Evolutionary conservation across 1,140 invertebrate species (phyloP).

Genomic region (Drosophila pseudoobscura): DNA sequence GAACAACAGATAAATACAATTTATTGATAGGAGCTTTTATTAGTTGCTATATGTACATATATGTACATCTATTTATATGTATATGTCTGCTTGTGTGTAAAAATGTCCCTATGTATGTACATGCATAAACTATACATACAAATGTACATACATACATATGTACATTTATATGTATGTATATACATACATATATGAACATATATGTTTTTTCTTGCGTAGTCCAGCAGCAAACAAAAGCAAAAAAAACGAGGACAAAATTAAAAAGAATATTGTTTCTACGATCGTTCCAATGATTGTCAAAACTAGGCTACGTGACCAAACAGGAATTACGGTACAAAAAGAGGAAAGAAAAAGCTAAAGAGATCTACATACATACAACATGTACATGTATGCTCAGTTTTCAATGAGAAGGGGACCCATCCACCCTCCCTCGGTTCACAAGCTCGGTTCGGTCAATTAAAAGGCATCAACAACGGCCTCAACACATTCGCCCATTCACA

Average conservation of each 20-base stretch:
- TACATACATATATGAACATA: too few species aligned
- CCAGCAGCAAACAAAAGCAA: conserved; percentile 10
- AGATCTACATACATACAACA: conserved; percentile 2
- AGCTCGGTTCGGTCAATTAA: conserved; percentile 19
- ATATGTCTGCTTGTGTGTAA: too few species aligned
- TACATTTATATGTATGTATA: not conserved
- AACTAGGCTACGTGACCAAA: too few species aligned
- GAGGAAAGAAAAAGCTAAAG: not conserved
- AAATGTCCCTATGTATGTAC: conserved; percentile 5
- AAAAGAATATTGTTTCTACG: conserved; percentile 8
- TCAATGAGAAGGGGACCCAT: conserved; percentile 1
- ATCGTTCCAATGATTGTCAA: conserved; percentile 38
- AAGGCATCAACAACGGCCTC: conserved; percentile 11
- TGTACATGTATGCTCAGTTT: not conserved
- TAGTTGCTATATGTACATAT: conserved; percentile 49
- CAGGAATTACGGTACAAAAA: not conserved
- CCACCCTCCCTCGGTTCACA: not conserved
- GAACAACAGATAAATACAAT: conserved; percentile 33
- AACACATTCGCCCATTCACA: conserved; percentile 11
- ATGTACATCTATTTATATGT: not conserved
- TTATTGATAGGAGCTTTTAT: conserved; percentile 41
- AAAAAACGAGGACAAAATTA: conserved; percentile 8
- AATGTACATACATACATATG: not conserved
- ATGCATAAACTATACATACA: conserved; percentile 18
- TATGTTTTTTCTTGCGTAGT: conserved; percentile 10